Percentiles rank a stretch among this genome's conserved stretches.
phyloP scores from a whole-genome alignment of 2,888 invertebrate genomes.

The Agrochola circellaris region DNA sequence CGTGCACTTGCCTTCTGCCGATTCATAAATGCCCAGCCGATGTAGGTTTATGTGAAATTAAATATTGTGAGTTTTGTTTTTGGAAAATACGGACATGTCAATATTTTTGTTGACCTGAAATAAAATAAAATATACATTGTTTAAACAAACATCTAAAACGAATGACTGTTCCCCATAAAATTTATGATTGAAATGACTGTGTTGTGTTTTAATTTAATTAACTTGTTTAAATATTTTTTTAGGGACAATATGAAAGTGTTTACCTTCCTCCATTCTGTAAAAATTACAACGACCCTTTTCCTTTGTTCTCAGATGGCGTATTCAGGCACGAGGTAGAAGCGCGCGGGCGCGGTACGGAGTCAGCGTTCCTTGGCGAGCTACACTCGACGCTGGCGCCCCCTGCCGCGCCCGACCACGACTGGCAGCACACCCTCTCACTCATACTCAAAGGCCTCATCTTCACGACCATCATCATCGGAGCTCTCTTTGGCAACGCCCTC shows the following conservation, averaged over 20 bases:
- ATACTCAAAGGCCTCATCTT: conserved; percentile 95
- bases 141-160: background rate
- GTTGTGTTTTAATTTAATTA: background rate
- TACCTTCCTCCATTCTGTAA: background rate
- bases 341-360: conserved; percentile 89
- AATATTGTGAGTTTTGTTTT: background rate
- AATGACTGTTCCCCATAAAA: background rate
- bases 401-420: conserved; percentile 86
- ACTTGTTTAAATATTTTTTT: too few relatives aligned
- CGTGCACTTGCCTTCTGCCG: too few relatives aligned
- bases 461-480: conserved; percentile 96
- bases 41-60: too few relatives aligned
- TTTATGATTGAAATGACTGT: background rate
- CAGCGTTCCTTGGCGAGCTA: conserved; percentile 86
- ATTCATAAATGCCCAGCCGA: too few relatives aligned
- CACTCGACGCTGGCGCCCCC: conserved; percentile 88
- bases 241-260: background rate
- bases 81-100: background rate
- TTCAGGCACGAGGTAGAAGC: conserved; percentile 86
- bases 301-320: conserved; percentile 82
- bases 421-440: conserved; percentile 89
- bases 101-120: background rate
- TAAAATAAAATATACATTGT: background rate
- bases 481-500: conserved; percentile 97
- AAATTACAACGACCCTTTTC: background rate